phyloP scores from a whole-genome alignment of 2,113 vertebrate species.

The Rhinopomastus cyanomelas region DNA sequence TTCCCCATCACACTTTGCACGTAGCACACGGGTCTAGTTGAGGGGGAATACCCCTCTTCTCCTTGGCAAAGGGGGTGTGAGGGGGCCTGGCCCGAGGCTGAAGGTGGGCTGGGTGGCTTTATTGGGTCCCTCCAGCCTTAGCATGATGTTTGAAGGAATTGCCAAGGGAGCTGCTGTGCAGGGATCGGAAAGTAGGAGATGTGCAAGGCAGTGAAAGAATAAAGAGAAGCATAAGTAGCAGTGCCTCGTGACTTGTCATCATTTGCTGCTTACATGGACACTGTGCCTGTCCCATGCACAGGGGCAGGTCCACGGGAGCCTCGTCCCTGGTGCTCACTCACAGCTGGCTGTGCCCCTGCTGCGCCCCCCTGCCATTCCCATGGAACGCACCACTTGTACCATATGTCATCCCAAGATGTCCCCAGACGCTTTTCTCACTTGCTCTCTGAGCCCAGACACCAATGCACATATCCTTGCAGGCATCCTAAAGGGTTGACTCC shows the following conservation, averaged over 20 bases:
- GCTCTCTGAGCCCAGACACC: not conserved
- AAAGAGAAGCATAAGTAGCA: not conserved
- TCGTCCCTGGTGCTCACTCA: not conserved
- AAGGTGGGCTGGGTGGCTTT: not conserved
- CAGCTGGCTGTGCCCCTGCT: not conserved
- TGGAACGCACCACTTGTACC: not conserved
- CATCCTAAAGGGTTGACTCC: not conserved
- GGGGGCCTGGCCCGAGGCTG: not conserved
- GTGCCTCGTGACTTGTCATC: not conserved
- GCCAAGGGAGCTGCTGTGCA: not conserved
- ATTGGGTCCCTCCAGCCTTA: not conserved
- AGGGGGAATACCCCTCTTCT: not conserved
- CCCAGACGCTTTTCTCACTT: not conserved
- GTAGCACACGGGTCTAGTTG: not conserved
- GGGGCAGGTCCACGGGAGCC: not conserved
- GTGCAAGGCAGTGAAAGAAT: not conserved
- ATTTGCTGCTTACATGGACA: not conserved
- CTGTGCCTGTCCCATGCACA: not conserved
- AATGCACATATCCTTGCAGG: not conserved
- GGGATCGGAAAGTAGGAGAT: not conserved
- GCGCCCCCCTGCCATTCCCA: not conserved
- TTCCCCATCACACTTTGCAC: slow-evolving; percentile 27
- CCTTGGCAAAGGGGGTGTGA: not conserved
- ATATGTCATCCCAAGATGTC: not conserved
- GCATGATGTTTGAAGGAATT: not conserved